These are phyloP conservation scores for Dynastes hyllus DNA, from an alignment of 2,888 invertebrate genomes.

Conservation along the genomic window DNA sequence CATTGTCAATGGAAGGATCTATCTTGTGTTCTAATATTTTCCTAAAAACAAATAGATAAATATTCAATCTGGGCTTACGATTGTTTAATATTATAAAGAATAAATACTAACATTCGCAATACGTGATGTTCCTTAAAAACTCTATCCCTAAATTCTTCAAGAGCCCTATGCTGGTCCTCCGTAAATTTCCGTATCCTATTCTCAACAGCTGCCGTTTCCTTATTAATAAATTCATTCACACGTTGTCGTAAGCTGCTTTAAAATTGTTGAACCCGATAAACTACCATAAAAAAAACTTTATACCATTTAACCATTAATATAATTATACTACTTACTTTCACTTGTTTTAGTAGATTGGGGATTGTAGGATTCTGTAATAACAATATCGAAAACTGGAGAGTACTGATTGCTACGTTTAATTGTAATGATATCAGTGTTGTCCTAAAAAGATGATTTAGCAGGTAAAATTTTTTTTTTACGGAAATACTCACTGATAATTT, in stretches of 20 bases:
- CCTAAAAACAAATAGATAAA: slow-evolving; percentile 48
- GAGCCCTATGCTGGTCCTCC: slow-evolving; percentile 82
- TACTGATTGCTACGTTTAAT: slow-evolving; percentile 78
- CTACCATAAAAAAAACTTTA: background rate
- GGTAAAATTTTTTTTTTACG: background rate
- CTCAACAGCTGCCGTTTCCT: slow-evolving; percentile 81
- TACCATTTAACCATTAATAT: background rate
- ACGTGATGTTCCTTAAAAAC: slow-evolving; percentile 83
- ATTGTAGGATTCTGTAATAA: slow-evolving; percentile 47
- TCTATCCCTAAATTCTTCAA: slow-evolving; percentile 83
- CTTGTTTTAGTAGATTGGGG: background rate
- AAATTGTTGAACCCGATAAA: no score
- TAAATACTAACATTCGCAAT: slow-evolving; percentile 74
- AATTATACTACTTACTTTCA: slow-evolving; percentile 11
- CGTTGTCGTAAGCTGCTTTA: slow-evolving; percentile 79
- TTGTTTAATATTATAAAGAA: background rate
- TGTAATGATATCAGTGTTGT: slow-evolving; percentile 72
- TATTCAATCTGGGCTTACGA: background rate
- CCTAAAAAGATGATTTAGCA: slow-evolving; percentile 55
- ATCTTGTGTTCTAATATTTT: slow-evolving; percentile 53
- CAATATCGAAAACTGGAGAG: slow-evolving; percentile 82
- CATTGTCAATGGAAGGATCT: slow-evolving; percentile 47
- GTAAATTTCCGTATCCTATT: slow-evolving; percentile 84
- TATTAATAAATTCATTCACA: slow-evolving; percentile 79
- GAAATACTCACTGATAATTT: slow-evolving; percentile 74